Evolutionary conservation across 2,797 vertebrate genomes (phyloP).

Genomic region (Kryptolebias ocellatus): DNA sequence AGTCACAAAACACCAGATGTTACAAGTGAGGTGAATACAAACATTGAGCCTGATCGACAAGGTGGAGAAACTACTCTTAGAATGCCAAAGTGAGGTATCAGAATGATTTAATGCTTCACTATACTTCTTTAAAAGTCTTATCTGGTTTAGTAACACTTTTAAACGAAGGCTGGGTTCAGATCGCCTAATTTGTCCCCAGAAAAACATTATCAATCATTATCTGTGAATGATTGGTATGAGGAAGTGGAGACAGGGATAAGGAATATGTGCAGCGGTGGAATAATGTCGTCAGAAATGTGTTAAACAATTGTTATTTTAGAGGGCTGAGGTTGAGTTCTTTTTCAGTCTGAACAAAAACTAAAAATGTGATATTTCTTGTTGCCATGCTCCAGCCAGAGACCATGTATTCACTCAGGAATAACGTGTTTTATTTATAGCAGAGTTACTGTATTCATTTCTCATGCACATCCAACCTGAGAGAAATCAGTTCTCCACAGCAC

Average conservation of each 20-base stretch:
- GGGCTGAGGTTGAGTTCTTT: slow-evolving; percentile 3
- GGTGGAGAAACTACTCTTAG: neutral
- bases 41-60: neutral
- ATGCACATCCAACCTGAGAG: neutral
- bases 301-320: slow-evolving; percentile 10
- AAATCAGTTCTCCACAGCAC: neutral
- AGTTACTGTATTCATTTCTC: neutral
- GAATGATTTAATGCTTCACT: neutral
- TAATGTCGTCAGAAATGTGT: neutral
- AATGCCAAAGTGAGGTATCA: neutral
- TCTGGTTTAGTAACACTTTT: neutral
- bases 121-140: neutral
- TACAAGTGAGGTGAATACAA: neutral
- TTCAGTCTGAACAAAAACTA: neutral
- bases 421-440: slow-evolving; percentile 10
- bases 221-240: neutral
- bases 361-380: neutral
- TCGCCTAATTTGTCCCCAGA: neutral
- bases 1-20: neutral
- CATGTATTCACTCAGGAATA: neutral
- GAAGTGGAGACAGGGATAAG: neutral
- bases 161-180: neutral
- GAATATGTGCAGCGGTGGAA: neutral
- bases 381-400: neutral
- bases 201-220: neutral